phyloP scores from a whole-genome alignment of 2,113 vertebrate genomes.

The Pterophyllum scalare region DNA sequence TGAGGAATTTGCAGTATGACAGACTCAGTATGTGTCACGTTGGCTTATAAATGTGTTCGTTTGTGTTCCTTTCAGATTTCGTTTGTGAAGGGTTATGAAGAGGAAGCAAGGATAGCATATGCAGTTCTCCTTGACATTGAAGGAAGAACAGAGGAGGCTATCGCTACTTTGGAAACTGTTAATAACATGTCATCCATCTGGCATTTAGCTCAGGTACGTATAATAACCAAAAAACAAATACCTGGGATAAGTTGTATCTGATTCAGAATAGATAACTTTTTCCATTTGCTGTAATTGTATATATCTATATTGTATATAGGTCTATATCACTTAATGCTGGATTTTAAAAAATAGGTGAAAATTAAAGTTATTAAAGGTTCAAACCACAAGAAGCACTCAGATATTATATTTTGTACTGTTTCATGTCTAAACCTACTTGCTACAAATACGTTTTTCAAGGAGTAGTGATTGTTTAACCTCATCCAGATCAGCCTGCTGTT shows the following conservation, averaged over 20 bases:
- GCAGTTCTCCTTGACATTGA: slow-evolving; percentile 91
- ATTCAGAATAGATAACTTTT: too few species aligned
- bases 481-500: background rate
- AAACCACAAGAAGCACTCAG: background rate
- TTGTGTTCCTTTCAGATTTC: slow-evolving; percentile 76
- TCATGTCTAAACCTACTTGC: background rate
- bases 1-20: background rate
- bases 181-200: slow-evolving; percentile 89
- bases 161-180: slow-evolving; percentile 89
- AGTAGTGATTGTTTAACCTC: background rate
- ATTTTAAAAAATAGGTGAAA: background rate
- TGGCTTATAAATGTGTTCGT: background rate
- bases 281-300: too few species aligned
- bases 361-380: background rate
- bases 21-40: background rate
- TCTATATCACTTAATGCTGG: too few species aligned
- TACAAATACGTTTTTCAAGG: background rate
- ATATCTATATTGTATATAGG: too few species aligned
- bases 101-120: slow-evolving; percentile 87
- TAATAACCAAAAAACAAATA: background rate
- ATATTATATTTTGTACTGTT: background rate
- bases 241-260: background rate
- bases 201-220: slow-evolving; percentile 91
- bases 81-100: slow-evolving; percentile 86
- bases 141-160: slow-evolving; percentile 92